Evolutionary conservation across 2,888 invertebrate genomes (phyloP), one percentile per base, ranked within the genome.

Genomic region (Ferrisia virgata): DNA sequence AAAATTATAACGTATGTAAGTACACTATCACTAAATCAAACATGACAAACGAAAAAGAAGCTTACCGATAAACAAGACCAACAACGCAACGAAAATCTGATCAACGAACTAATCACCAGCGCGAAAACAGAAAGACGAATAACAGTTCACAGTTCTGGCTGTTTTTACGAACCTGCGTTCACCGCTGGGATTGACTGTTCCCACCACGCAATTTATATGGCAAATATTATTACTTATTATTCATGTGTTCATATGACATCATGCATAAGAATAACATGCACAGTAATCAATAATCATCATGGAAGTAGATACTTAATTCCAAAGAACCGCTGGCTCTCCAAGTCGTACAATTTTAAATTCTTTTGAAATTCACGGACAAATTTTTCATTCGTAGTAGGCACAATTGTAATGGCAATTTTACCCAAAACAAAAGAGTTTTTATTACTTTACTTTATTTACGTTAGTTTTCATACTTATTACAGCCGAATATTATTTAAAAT

Each of bases 141-240:
- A 76, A 76, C 36, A 31, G 5, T 28, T 31, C 36, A 47, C 6
- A 28, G 4, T 33, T 33, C 33, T 22, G 18, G 2, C 15, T 33
- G 6, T 18, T 9, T 76, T n/a, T 36, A n/a, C 31, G 15, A 76
- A 76, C 36, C 36, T 76, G 72, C 1, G 18, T 36, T 76, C 72
- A 22, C 36, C 9, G n/a, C 72, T n/a, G 18, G 72, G 28, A 36
- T 5, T 18, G 18, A 18, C 36, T 5, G 28, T 64, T 64, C 64
- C 72, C 72, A 76, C 72, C 28, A 33, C 72, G 72, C 36, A n/a
- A 36, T 76, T 76, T 76, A 76, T 76, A 36, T 18, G 36, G 72
- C 72, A 36, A 36, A 76, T 76, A 76, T 76, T 76, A 36, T 76
- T 76, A 33, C 36, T 76, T 36, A n/a, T 76, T 76, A 18, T 22